Conservation (phyloP, 2,888 invertebrate genomes). For the Parnassius mnemosyne region DNA sequence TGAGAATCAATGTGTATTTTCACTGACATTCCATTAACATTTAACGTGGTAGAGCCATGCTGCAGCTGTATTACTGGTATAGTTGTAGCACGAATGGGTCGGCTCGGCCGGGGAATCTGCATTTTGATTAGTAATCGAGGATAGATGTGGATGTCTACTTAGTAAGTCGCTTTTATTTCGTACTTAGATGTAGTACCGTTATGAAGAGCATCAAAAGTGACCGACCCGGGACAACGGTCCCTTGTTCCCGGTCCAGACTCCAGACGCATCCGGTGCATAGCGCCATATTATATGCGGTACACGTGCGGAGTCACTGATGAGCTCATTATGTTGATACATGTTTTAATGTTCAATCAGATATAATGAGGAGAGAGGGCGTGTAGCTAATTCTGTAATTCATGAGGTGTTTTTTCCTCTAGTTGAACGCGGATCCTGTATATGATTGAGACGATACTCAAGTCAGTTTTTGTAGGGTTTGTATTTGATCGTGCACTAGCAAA, state of each 20-base stretch:
- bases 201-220: constrained; percentile 1
- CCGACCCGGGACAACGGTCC: neutral
- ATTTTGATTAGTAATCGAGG: too few species aligned
- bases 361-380: constrained; percentile 8
- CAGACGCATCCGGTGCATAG: neutral
- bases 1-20: too few species aligned
- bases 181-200: neutral
- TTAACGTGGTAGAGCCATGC: too few species aligned
- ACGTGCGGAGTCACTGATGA: neutral
- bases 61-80: too few species aligned
- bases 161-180: too few species aligned
- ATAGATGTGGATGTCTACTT: too few species aligned
- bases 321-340: constrained; percentile 3
- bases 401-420: constrained; percentile 7
- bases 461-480: neutral
- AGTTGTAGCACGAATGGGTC: too few species aligned
- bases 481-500: neutral
- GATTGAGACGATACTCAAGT: neutral
- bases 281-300: constrained; percentile 2
- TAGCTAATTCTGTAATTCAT: constrained; percentile 10
- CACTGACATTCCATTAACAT: too few species aligned
- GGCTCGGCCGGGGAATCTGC: too few species aligned
- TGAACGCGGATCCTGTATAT: neutral
- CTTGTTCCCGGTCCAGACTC: neutral
- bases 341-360: constrained; percentile 5